phyloP scores from a whole-genome alignment of 2,113 vertebrate species.

The Syngnathoides biaculeatus region DNA sequence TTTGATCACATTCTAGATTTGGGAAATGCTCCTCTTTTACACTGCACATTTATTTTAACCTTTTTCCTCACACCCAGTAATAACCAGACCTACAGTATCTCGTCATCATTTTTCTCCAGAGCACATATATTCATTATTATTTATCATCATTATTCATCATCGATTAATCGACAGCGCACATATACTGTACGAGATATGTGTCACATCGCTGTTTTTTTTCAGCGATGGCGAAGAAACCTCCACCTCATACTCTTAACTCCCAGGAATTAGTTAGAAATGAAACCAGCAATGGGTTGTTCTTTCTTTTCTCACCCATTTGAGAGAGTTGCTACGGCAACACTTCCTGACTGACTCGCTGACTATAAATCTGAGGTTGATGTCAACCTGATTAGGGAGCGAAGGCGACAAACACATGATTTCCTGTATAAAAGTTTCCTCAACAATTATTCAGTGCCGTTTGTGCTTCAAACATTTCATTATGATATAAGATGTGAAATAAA shows the following conservation, averaged over 20 bases:
- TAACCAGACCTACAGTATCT: too few species aligned
- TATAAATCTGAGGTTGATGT: slow-evolving; percentile 29
- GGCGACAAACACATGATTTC: background rate
- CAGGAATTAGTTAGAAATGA: slow-evolving; percentile 6
- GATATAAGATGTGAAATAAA: background rate
- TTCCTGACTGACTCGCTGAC: slow-evolving; percentile 38
- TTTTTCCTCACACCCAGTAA: too few species aligned
- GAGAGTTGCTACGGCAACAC: slow-evolving; percentile 42
- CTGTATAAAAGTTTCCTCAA: background rate
- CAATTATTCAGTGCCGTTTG: background rate
- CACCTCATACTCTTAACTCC: slow-evolving; percentile 7
- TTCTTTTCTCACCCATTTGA: slow-evolving; percentile 25
- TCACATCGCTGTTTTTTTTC: background rate
- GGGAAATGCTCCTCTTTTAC: too few species aligned
- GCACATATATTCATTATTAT: too few species aligned
- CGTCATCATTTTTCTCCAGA: too few species aligned
- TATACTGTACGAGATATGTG: background rate
- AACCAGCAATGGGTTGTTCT: background rate
- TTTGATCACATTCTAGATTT: too few species aligned
- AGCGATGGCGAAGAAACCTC: background rate
- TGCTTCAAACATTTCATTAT: background rate
- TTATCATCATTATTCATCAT: too few species aligned
- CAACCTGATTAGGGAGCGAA: slow-evolving; percentile 27
- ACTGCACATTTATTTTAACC: too few species aligned
- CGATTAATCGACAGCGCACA: too few species aligned